Evolutionary conservation across 2,113 vertebrate species (phyloP).

Genomic region (Hyperoodon ampullatus): DNA sequence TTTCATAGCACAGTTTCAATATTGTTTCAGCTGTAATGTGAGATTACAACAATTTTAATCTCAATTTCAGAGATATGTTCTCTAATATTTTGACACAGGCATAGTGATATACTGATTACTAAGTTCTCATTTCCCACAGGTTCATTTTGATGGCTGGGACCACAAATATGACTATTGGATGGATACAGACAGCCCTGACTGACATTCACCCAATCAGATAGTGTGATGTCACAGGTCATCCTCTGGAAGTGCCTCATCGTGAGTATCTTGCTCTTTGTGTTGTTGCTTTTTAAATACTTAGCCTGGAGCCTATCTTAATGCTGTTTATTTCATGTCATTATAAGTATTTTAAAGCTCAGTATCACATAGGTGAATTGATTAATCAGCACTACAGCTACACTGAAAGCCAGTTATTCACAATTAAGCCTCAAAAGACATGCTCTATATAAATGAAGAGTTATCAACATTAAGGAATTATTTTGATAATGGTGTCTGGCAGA

Average conservation of each 20-base stretch:
- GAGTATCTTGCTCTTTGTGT: background rate
- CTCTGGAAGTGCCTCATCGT: slow-evolving; percentile 64
- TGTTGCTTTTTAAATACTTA: background rate
- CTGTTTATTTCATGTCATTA: background rate
- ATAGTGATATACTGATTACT: background rate
- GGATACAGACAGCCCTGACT: slow-evolving; percentile 78
- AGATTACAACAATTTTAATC: background rate
- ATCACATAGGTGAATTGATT: background rate
- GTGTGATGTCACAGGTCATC: slow-evolving; percentile 78
- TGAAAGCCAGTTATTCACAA: slow-evolving; percentile 15
- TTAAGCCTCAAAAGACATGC: background rate
- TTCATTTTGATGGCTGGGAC: slow-evolving; percentile 81
- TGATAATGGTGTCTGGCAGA: background rate
- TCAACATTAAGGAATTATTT: slow-evolving; percentile 33
- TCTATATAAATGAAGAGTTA: background rate
- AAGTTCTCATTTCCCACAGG: slow-evolving; percentile 29
- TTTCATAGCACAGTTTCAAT: background rate
- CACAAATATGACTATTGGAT: slow-evolving; percentile 78
- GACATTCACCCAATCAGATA: slow-evolving; percentile 79
- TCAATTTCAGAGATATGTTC: background rate
- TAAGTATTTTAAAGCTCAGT: background rate
- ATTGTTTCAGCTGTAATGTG: background rate
- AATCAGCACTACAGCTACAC: background rate
- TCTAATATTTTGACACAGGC: background rate
- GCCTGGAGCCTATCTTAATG: background rate